phyloP scores from a whole-genome alignment of 1,140 invertebrate species.

The Platyscapa corneri region DNA sequence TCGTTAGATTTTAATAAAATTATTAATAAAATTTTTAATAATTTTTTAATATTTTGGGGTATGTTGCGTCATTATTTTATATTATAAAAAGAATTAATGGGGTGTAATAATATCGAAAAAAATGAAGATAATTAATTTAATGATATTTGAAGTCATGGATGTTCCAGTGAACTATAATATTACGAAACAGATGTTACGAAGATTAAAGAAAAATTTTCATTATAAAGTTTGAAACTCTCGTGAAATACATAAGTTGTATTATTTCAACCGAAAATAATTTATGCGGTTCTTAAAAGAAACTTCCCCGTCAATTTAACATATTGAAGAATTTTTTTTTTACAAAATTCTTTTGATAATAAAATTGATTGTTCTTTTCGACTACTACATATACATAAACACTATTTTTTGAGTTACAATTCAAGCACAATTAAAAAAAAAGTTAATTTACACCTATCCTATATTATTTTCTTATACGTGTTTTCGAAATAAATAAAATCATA shows the following conservation, averaged over 20 bases:
- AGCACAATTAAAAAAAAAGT: no score
- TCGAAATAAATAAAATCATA: no score
- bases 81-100: background rate
- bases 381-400: no score
- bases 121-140: constrained; percentile 45
- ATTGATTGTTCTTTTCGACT: background rate
- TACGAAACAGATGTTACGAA: constrained; percentile 43
- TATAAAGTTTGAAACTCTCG: constrained; percentile 39
- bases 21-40: no score
- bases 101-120: constrained; percentile 41
- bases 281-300: background rate
- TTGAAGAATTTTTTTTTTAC: background rate
- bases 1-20: constrained; percentile 33
- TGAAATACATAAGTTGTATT: background rate
- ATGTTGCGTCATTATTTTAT: background rate
- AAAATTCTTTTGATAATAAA: background rate
- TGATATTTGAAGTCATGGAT: constrained; percentile 29
- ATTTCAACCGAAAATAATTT: background rate
- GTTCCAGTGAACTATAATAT: constrained; percentile 12
- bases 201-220: constrained; percentile 52
- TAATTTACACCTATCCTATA: no score
- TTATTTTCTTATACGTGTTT: no score
- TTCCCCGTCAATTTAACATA: background rate
- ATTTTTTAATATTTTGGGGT: constrained; percentile 10
- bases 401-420: no score